Evolutionary conservation across 2,113 vertebrate genomes (phyloP).

Genomic region (Ctenodactylus gundi): DNA sequence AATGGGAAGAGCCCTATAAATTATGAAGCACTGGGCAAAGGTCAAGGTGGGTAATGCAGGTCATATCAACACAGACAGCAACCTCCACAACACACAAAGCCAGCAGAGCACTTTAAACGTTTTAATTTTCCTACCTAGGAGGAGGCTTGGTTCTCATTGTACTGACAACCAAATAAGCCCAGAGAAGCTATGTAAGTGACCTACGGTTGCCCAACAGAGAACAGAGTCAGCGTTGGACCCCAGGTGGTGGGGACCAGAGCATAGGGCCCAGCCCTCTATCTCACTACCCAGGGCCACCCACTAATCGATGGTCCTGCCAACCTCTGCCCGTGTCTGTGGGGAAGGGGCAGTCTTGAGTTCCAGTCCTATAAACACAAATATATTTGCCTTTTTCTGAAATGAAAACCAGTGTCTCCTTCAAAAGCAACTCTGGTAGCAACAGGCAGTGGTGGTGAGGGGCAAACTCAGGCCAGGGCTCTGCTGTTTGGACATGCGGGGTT

Average conservation of each 20-base stretch:
- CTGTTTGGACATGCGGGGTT: neutral
- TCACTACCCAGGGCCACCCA: no score
- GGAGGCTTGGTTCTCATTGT: neutral
- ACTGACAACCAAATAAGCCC: neutral
- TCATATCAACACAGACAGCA: neutral
- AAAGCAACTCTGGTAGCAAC: neutral
- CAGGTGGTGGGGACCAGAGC: neutral
- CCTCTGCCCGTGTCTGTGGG: neutral
- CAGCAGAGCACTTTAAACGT: neutral
- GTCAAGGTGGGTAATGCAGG: neutral
- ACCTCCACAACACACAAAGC: neutral
- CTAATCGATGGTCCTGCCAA: neutral
- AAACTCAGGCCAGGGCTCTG: neutral
- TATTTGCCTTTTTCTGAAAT: neutral
- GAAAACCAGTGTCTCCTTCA: neutral
- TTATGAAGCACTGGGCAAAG: neutral
- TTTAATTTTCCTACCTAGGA: neutral
- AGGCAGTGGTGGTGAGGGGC: neutral
- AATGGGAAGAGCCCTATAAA: neutral
- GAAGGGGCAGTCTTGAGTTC: neutral
- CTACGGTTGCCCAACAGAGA: neutral
- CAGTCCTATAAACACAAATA: neutral
- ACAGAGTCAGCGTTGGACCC: neutral
- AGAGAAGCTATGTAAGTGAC: neutral
- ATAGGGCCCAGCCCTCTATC: neutral